Percentiles rank a stretch among this genome's conserved stretches.
These are phyloP conservation scores for Melinopterus prodromus DNA, from an alignment of 2,888 invertebrate species.

Conservation along the genomic window DNA sequence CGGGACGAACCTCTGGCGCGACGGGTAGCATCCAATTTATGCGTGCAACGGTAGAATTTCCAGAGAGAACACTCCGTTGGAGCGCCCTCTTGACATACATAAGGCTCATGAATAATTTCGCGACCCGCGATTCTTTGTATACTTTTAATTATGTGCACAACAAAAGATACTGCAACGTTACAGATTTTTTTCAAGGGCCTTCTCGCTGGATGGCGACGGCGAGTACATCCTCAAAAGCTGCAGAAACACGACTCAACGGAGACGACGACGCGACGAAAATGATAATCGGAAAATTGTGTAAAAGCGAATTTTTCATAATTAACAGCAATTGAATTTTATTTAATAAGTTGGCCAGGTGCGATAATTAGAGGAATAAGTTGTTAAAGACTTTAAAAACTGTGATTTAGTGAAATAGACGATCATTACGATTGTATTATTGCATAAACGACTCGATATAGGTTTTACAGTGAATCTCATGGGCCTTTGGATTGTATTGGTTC, in stretches of 20 bases:
- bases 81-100: constrained; percentile 37
- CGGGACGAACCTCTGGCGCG: background rate
- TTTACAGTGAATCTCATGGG: too few relatives aligned
- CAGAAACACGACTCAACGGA: background rate
- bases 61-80: constrained; percentile 29
- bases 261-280: background rate
- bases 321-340: too few relatives aligned
- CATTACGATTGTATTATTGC: too few relatives aligned
- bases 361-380: too few relatives aligned
- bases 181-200: constrained; percentile 19
- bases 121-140: constrained; percentile 37
- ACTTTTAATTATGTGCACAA: constrained; percentile 38
- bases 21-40: constrained; percentile 12
- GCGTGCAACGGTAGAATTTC: constrained; percentile 28
- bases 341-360: too few relatives aligned
- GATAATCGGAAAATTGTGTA: background rate
- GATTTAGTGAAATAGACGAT: too few relatives aligned
- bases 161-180: constrained; percentile 38
- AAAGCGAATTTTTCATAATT: too few relatives aligned
- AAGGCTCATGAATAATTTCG: constrained; percentile 38
- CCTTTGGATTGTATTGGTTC: too few relatives aligned
- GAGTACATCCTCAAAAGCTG: background rate
- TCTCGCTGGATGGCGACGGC: constrained; percentile 14
- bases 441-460: too few relatives aligned
- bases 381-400: too few relatives aligned